Evolutionary conservation across 2,113 vertebrate genomes (phyloP).

Genomic region (Zosterops lateralis): DNA sequence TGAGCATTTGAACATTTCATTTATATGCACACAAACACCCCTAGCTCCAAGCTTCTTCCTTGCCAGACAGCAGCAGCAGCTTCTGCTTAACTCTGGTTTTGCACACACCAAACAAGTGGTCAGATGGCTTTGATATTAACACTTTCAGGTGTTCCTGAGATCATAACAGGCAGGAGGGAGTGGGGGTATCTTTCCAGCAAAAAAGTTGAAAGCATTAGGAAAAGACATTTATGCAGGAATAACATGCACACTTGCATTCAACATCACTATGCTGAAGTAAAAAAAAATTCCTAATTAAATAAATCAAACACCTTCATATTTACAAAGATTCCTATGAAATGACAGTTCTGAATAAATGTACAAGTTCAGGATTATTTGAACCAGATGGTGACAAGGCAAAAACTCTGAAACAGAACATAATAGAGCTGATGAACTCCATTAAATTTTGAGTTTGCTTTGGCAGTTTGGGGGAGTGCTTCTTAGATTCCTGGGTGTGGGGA

Average conservation of each 20-base stretch:
- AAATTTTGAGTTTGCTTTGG: not conserved
- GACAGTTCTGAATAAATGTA: not conserved
- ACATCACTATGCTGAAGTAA: not conserved
- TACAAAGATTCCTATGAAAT: not conserved
- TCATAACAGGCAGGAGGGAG: not conserved
- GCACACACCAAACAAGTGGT: not conserved
- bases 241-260: not conserved
- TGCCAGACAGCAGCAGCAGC: not conserved
- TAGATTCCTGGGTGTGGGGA: not conserved
- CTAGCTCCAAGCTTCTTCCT: not conserved
- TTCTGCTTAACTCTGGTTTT: not conserved
- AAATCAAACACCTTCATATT: not conserved
- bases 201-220: not conserved
- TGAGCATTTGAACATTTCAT: not conserved
- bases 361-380: not conserved
- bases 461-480: not conserved
- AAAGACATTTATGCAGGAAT: not conserved
- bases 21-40: not conserved
- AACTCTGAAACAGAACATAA: not conserved
- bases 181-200: not conserved
- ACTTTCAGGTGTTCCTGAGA: not conserved
- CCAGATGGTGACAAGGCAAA: not conserved
- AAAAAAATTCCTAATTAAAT: not conserved
- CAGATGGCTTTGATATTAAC: not conserved
- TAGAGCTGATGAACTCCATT: not conserved